Base-by-base conservation (phyloP, 2,797 vertebrate species). In the Triplophysa yarkandensis region DNA sequence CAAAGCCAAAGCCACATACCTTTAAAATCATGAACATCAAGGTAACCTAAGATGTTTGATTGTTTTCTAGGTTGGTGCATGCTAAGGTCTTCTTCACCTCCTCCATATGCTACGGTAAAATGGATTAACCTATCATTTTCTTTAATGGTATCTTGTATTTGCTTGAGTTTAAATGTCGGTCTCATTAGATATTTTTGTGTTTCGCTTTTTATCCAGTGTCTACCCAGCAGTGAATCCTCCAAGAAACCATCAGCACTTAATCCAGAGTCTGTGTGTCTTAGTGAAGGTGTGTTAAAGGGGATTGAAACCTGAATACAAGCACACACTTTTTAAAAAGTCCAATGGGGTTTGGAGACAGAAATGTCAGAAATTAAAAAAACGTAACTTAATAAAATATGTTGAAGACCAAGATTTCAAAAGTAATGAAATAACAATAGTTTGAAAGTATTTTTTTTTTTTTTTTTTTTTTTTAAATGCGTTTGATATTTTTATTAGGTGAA, bases 241-340 rank as follows among this genome's bases (percentile, higher is more conserved):
- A 21, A 19, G 25, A 16, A 27, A 48, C 0, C 14, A 28, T 64
- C 67, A 46, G 11, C 17, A 44, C 23, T 27, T 54, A 7, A n/a
- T 7, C 6, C 52, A n/a, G 41, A 65, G 13, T 44, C 46, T 41
- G 21, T 57, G 14, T 44, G n/a, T n/a, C n/a, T n/a, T n/a, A n/a
- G n/a, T n/a, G n/a, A n/a, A n/a, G n/a, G n/a, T n/a, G 32, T 39
- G 41, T 2, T 74, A 14, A 81, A 79, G 80, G 80, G 79, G 39
- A 48, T n/a, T n/a, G 25, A 16, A 48, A 4, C 48, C 46, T 14
- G 13, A 68, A 44, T 7, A n/a, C 16, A 44, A n/a, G 16, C 6
- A 41, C 14, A 41, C n/a, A n/a, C n/a, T n/a, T n/a, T n/a, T n/a
- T n/a, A n/a, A n/a, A n/a, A n/a, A n/a, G n/a, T n/a, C n/a, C n/a